Evolutionary conservation across 2,113 vertebrate species (phyloP).

Genomic region (Andinoacara biseriatus): DNA sequence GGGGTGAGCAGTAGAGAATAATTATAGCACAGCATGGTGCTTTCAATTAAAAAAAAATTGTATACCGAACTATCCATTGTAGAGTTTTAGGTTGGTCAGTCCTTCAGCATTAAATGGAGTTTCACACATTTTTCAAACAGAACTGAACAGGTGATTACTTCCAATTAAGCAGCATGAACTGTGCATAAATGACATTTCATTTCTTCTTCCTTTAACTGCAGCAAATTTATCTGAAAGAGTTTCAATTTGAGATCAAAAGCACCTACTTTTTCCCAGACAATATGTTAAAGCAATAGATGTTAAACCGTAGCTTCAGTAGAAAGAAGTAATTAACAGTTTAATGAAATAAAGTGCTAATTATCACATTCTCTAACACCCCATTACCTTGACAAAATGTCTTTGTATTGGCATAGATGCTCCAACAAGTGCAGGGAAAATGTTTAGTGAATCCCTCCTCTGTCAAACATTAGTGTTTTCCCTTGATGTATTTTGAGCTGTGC

Average conservation of each 20-base stretch:
- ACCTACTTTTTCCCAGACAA: neutral
- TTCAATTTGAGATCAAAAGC: constrained; percentile 11
- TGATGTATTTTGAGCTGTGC: constrained; percentile 25
- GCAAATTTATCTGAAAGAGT: neutral
- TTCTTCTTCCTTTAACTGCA: neutral
- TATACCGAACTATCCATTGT: neutral
- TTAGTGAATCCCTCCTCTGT: constrained; percentile 3
- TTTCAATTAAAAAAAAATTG: neutral
- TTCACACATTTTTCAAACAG: neutral
- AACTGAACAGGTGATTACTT: neutral
- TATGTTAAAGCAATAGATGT: constrained; percentile 39
- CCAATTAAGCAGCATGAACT: neutral
- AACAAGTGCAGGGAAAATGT: neutral
- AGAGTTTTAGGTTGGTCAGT: neutral
- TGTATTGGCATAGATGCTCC: neutral
- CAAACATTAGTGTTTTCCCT: constrained; percentile 9
- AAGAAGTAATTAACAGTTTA: constrained; percentile 33
- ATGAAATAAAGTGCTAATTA: constrained; percentile 43
- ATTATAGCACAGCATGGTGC: neutral
- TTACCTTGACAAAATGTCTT: constrained; percentile 31
- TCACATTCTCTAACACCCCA: constrained; percentile 16
- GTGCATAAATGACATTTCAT: neutral
- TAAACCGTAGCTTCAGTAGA: neutral
- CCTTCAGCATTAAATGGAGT: neutral
- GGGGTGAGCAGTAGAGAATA: neutral